Base-by-base conservation (phyloP, 2,888 invertebrate genomes). In the Coelopa pilipes region DNA sequence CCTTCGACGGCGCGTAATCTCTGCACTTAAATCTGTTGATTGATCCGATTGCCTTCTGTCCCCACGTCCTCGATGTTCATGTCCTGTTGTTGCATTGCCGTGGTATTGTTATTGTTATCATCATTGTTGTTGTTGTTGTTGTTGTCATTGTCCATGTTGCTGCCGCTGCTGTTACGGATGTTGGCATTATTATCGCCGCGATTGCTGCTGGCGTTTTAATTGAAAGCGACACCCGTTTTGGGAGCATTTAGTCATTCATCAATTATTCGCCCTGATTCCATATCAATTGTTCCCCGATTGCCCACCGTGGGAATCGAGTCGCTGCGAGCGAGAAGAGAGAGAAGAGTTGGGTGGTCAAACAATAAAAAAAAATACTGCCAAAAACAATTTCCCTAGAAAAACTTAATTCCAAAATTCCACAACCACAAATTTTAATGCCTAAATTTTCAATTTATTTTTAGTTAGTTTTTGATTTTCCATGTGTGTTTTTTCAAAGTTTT, bases 11-110 rank as follows among this genome's bases (percentile, higher is more conserved):
- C 65, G 47, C 66, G 50, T 72, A 66, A 72, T 72, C 72, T 74
- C 65, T 69, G 70, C 74, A 74, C 65, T 74, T 73, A 76, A 75
- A 76, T 69, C 71, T 74, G 65, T 73, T 73, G 73, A 73, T 73
- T 73, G 73, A 73, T 71, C 70, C 70, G 72, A 70, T 55, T 67
- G 73, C 34, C 34, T 34, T 34, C 34, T 34, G 34, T n/a, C 34
- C 7, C 7, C 34, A 34, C 7, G 34, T 34, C 34, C 34, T 73
- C 55, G 45, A 21, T 74, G 66, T 70, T 15, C 13, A 19, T 62
- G n/a, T 17, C 4, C 2, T 34, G 34, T 34, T 34, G 34, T 2
- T 62, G 53, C 34, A 49, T 68, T 46, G 13, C 63, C 15, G 49
- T 50, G 68, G 17, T 11, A 21, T 19, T 62, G 53, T 9, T 60